Conservation (phyloP, 2,797 vertebrate genomes). For the Enteromius afrohamiltoni region DNA sequence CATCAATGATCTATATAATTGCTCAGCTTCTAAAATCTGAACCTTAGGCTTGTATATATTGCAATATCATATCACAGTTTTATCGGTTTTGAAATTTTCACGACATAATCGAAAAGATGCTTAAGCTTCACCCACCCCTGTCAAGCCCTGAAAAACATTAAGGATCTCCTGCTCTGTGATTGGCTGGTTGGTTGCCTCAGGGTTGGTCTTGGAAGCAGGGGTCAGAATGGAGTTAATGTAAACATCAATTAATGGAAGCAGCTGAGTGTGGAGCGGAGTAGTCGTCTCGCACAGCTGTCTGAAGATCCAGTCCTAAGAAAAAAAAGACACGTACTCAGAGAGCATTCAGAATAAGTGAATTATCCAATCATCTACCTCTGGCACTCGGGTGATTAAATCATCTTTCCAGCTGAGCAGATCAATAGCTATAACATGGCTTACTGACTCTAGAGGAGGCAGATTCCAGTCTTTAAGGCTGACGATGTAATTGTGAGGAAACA, state of each 20-base stretch:
- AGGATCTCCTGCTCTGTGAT: conserved; percentile 98
- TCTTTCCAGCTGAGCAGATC: conserved; percentile 49
- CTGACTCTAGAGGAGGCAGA: conserved; percentile 34
- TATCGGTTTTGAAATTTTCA: conserved; percentile 7
- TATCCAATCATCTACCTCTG: conserved; percentile 48
- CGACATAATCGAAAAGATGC: not conserved
- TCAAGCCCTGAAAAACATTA: conserved; percentile 88
- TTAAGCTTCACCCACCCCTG: conserved; percentile 79
- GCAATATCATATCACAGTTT: conserved; percentile 20
- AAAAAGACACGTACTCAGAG: conserved; percentile 16
- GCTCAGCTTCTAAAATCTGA: not conserved
- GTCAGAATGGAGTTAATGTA: conserved; percentile 98
- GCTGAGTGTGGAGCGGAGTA: conserved; percentile 93
- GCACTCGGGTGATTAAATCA: conserved; percentile 47
- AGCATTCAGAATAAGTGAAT: conserved; percentile 28
- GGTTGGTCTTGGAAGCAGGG: conserved; percentile 96
- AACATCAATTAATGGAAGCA: conserved; percentile 94
- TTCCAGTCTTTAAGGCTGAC: conserved; percentile 41
- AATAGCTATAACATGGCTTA: conserved; percentile 49
- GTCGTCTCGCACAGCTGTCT: conserved; percentile 94
- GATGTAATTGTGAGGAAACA: conserved; percentile 46
- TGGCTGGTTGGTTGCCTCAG: conserved; percentile 97
- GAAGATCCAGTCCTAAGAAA: conserved; percentile 95
- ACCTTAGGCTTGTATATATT: not conserved
- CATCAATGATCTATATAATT: not conserved